Percentiles rank a stretch among this genome's conserved stretches.
phyloP scores from a whole-genome alignment of 1,140 invertebrate species.

The Drosophila bocqueti region DNA sequence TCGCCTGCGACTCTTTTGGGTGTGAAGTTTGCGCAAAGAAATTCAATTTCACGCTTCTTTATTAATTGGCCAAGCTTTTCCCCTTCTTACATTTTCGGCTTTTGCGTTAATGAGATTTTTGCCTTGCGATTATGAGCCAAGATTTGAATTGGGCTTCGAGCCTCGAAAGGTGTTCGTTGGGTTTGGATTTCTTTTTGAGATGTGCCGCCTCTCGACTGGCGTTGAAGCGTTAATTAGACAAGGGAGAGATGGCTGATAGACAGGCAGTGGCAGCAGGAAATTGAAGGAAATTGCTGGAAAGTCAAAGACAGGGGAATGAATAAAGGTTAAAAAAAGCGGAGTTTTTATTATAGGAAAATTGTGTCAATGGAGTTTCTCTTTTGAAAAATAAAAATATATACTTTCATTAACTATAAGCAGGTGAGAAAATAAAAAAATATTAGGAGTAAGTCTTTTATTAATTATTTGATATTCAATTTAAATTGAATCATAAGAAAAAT shows the following conservation, averaged over 20 bases:
- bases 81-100: slow-evolving; percentile 14
- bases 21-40: slow-evolving; percentile 74
- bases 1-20: slow-evolving; percentile 38
- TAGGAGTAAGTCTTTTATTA: too few species aligned
- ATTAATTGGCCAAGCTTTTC: slow-evolving; percentile 78
- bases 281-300: slow-evolving; percentile 23
- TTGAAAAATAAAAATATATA: not conserved
- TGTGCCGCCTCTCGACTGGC: slow-evolving; percentile 31
- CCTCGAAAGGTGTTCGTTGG: slow-evolving; percentile 10
- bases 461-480: not conserved
- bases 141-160: slow-evolving; percentile 24
- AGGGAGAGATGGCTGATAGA: slow-evolving; percentile 46
- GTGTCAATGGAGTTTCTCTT: not conserved
- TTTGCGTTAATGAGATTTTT: slow-evolving; percentile 78
- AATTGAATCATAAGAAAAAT: not conserved
- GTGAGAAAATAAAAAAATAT: too few species aligned
- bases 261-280: slow-evolving; percentile 18
- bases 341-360: not conserved
- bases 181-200: slow-evolving; percentile 20
- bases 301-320: not conserved
- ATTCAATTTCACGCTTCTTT: slow-evolving; percentile 84
- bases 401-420: accelerated
- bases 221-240: slow-evolving; percentile 62
- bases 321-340: not conserved
- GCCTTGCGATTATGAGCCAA: slow-evolving; percentile 61